Percentiles rank a stretch among this genome's conserved stretches.
Conservation (phyloP, 2,113 vertebrate genomes). For the Craseonycteris thonglongyai region DNA sequence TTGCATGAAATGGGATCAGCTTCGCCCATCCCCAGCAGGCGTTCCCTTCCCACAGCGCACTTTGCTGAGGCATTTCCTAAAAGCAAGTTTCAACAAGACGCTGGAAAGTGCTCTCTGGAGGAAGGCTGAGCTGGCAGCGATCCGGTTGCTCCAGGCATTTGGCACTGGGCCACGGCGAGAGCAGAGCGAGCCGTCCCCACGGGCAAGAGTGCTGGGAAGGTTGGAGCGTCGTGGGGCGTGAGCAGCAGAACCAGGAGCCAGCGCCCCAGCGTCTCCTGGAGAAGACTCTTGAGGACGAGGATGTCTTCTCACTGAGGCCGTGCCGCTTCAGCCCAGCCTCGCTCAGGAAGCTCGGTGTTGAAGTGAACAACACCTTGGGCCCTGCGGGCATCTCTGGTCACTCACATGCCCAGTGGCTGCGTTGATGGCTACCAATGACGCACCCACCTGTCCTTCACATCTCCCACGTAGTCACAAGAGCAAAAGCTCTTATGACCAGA, state of each 20-base stretch:
- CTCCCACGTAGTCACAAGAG: neutral
- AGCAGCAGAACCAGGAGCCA: neutral
- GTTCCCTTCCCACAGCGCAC: neutral
- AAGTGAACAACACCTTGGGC: neutral
- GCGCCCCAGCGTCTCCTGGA: neutral
- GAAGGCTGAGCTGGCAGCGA: neutral
- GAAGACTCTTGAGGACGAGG: neutral
- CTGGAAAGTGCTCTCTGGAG: neutral
- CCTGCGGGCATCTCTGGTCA: neutral
- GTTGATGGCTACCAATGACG: neutral
- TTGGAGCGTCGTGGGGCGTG: accelerated
- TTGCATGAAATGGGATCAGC: neutral
- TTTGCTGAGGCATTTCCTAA: neutral
- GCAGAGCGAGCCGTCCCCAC: neutral
- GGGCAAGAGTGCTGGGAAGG: neutral
- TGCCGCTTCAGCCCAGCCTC: neutral
- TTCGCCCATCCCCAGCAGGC: neutral
- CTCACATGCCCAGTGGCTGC: neutral
- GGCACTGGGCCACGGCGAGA: accelerated
- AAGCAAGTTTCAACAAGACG: neutral
- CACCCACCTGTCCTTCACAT: neutral
- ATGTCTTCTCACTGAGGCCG: neutral
- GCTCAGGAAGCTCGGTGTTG: neutral
- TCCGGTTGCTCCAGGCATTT: neutral
- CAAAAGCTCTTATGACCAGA: neutral